A percentile compares a stretch with the other conserved stretches of the same genome.
phyloP scores from a whole-genome alignment of 1,140 invertebrate species.

The Cyclina sinensis region DNA sequence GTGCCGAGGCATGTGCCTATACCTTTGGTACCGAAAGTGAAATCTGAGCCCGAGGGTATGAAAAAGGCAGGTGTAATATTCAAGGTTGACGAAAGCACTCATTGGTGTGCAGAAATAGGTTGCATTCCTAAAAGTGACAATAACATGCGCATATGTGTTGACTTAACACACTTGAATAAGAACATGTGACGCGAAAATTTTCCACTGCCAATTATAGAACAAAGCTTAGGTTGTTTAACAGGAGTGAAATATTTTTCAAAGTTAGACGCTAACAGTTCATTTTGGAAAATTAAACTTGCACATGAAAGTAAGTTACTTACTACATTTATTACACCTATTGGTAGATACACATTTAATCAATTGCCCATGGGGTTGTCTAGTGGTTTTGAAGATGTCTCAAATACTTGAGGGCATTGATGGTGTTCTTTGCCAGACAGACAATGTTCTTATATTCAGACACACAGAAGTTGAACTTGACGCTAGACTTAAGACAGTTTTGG shows the following conservation, averaged over 20 bases:
- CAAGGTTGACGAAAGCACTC: conserved; percentile 62
- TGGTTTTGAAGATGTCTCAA: conserved; percentile 52
- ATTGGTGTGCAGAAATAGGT: conserved; percentile 72
- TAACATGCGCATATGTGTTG: conserved; percentile 66
- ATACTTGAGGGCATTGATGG: conserved; percentile 44
- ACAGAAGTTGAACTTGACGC: conserved; percentile 47
- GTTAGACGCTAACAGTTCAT: conserved; percentile 58
- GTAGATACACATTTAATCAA: conserved; percentile 59
- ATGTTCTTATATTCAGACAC: conserved; percentile 33
- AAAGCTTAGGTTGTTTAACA: conserved; percentile 6
- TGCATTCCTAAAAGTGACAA: conserved; percentile 66
- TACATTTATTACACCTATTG: conserved; percentile 73
- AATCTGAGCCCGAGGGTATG: conserved; percentile 66
- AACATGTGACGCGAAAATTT: conserved; percentile 52
- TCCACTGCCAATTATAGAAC: conserved; percentile 58
- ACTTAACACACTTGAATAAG: conserved; percentile 70
- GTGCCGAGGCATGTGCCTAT: conserved; percentile 68
- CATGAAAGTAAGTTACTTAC: conserved; percentile 56
- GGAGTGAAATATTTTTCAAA: conserved; percentile 40
- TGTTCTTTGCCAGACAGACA: conserved; percentile 47
- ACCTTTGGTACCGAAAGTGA: conserved; percentile 67
- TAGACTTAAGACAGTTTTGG: conserved; percentile 10
- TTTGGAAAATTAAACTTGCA: conserved; percentile 66
- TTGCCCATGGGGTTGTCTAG: conserved; percentile 66
- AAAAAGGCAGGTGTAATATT: conserved; percentile 68